phyloP scores from a whole-genome alignment of 2,113 vertebrate genomes.

The Sorex araneus region DNA sequence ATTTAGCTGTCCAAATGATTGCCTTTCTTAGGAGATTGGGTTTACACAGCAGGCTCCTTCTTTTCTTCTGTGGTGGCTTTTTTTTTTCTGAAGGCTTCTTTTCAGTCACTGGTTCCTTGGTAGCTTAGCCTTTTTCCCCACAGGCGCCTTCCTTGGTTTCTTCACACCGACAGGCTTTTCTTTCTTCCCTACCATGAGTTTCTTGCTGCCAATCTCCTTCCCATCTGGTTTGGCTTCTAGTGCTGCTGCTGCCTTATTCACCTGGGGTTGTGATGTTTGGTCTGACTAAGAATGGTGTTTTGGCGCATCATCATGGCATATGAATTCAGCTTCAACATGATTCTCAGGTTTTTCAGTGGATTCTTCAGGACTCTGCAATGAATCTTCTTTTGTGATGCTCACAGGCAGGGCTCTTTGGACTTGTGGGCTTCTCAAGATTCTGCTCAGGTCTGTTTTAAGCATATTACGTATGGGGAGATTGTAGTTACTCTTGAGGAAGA shows the following conservation, averaged over 20 bases:
- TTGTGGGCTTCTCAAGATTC: constrained; percentile 97
- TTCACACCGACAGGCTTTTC: constrained; percentile 55
- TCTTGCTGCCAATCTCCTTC: constrained; percentile 68
- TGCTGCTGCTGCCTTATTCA: constrained; percentile 83
- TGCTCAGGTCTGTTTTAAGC: constrained; percentile 97
- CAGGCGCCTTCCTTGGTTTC: constrained; percentile 70
- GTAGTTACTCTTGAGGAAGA: constrained; percentile 94
- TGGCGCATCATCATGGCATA: constrained; percentile 96
- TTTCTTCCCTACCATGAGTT: constrained; percentile 67
- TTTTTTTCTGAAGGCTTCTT: constrained; percentile 66
- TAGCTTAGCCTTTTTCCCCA: constrained; percentile 63
- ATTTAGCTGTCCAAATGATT: constrained; percentile 61
- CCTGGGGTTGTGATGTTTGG: constrained; percentile 88
- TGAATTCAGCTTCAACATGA: constrained; percentile 98
- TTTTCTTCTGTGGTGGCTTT: constrained; percentile 61
- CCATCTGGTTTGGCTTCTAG: constrained; percentile 60
- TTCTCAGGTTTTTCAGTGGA: constrained; percentile 96
- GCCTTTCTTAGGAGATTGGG: background rate
- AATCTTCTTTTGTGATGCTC: constrained; percentile 96
- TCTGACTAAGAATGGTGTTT: constrained; percentile 95
- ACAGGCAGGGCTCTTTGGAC: constrained; percentile 96
- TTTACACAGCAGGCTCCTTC: constrained; percentile 78
- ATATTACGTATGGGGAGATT: constrained; percentile 99
- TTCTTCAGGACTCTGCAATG: constrained; percentile 97
- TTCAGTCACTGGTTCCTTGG: constrained; percentile 66